Conservation (phyloP, 2,797 vertebrate genomes). For the Pseudochirops cupreus region DNA sequence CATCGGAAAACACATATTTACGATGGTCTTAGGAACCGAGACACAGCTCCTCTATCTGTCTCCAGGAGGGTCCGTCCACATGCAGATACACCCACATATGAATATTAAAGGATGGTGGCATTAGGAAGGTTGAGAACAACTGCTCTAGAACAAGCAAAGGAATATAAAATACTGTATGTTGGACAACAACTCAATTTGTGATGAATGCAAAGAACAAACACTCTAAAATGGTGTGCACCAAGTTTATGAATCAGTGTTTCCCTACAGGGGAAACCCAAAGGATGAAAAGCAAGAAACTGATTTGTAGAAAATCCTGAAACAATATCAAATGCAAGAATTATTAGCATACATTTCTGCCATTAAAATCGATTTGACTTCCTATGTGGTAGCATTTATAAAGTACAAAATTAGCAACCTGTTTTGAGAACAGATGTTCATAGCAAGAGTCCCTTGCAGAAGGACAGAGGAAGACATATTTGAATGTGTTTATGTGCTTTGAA, state of each 20-base stretch:
- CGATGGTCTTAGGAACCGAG: too few species aligned
- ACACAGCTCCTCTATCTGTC: too few species aligned
- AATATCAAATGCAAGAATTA: neutral
- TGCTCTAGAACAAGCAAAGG: neutral
- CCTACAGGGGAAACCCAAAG: neutral
- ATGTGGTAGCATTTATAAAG: neutral
- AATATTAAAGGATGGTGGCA: too few species aligned
- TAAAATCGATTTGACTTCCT: slow-evolving; percentile 16
- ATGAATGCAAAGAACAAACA: accelerated
- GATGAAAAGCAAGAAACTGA: neutral
- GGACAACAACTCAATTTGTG: accelerated
- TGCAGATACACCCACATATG: too few species aligned
- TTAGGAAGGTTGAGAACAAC: too few species aligned
- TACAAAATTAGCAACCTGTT: neutral
- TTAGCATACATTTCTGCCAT: neutral
- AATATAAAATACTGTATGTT: neutral
- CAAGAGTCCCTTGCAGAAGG: neutral
- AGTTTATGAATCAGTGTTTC: neutral
- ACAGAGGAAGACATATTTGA: slow-evolving; percentile 2
- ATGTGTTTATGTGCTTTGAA: neutral
- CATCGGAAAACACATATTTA: too few species aligned
- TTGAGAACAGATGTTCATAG: slow-evolving; percentile 12
- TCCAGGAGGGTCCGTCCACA: too few species aligned
- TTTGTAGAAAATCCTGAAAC: neutral
- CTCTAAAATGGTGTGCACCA: accelerated